These are phyloP conservation scores for Cactoblastis cactorum DNA, from an alignment of 2,888 invertebrate genomes.

Conservation along the genomic window DNA sequence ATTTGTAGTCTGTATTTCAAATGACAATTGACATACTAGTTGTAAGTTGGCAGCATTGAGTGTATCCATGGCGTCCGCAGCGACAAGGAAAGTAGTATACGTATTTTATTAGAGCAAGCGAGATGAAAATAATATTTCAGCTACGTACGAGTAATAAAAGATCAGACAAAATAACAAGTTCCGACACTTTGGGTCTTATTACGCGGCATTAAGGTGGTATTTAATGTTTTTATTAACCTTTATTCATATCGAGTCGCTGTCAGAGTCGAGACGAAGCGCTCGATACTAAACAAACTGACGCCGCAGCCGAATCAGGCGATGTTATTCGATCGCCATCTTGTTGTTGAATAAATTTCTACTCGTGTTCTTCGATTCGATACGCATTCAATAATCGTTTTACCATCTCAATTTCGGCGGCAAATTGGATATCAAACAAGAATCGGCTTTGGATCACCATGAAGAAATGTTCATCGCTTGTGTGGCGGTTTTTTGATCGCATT, in stretches of 20 bases:
- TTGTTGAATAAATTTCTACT: slow-evolving; percentile 37
- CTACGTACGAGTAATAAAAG: slow-evolving; percentile 15
- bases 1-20: too few species aligned
- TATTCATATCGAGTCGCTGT: neutral
- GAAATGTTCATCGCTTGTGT: slow-evolving; percentile 65
- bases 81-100: neutral
- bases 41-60: neutral
- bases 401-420: slow-evolving; percentile 51
- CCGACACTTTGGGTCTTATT: neutral
- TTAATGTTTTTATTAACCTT: neutral
- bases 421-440: slow-evolving; percentile 41
- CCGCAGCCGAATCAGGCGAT: too few species aligned
- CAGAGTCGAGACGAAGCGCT: slow-evolving; percentile 26
- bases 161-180: neutral
- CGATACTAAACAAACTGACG: slow-evolving; percentile 32
- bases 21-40: neutral
- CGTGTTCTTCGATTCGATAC: slow-evolving; percentile 63
- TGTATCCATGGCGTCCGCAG: neutral
- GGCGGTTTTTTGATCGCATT: slow-evolving; percentile 69
- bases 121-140: neutral
- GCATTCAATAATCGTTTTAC: slow-evolving; percentile 45
- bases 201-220: neutral
- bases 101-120: slow-evolving; percentile 1
- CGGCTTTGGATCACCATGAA: slow-evolving; percentile 48
- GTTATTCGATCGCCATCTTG: slow-evolving; percentile 56